phyloP scores from a whole-genome alignment of 1,140 invertebrate genomes.

The Periplaneta americana region DNA sequence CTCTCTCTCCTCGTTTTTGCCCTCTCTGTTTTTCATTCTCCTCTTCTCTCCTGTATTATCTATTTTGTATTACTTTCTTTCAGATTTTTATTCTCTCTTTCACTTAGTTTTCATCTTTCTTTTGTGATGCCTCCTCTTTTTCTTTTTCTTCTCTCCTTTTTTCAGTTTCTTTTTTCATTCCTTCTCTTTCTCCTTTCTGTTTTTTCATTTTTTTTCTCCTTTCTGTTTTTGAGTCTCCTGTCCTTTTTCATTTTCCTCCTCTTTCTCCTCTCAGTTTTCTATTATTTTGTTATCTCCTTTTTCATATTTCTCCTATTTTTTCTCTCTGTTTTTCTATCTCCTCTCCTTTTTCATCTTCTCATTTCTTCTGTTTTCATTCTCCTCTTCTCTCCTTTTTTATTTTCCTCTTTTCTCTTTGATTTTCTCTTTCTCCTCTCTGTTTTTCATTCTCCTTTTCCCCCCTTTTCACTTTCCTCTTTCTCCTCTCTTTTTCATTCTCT shows the following conservation, averaged over 20 bases:
- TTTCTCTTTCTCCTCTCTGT: no score
- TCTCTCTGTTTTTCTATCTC: no score
- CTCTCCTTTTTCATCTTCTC: no score
- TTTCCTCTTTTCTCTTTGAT: no score
- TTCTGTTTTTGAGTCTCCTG: background rate
- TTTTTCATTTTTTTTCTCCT: background rate
- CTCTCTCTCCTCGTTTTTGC: background rate
- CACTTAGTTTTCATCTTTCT: background rate
- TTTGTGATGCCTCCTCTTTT: no score
- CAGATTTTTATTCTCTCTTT: background rate
- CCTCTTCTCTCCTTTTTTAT: no score
- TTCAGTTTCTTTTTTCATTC: background rate
- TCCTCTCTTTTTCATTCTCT: no score
- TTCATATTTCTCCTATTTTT: no score
- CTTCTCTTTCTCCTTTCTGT: background rate
- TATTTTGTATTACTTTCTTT: background rate
- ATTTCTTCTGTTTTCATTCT: no score
- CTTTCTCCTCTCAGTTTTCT: background rate
- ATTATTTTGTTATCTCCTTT: no score
- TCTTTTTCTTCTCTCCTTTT: background rate
- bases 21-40: background rate
- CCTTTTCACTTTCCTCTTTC: no score
- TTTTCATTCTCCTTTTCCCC: no score
- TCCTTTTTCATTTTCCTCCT: background rate
- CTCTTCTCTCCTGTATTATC: background rate